phyloP scores from a whole-genome alignment of 2,888 invertebrate genomes.

The Nephrotoma flavescens region DNA sequence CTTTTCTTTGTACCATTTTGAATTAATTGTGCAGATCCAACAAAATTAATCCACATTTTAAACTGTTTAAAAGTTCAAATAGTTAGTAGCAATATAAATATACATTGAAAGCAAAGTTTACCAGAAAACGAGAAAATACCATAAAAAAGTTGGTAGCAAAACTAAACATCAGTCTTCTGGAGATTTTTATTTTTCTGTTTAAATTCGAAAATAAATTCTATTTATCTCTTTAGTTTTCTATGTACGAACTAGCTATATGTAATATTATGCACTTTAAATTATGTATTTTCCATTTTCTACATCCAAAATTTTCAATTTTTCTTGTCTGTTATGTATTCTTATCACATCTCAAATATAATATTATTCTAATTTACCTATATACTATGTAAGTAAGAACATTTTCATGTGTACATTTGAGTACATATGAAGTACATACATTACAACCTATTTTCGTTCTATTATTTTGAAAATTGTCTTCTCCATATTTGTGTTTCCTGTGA shows the following conservation, averaged over 20 bases:
- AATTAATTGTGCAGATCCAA: neutral
- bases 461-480: neutral
- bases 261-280: neutral
- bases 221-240: neutral
- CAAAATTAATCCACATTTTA: neutral
- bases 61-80: neutral
- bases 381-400: neutral
- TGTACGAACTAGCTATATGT: neutral
- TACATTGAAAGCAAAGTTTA: neutral
- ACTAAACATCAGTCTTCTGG: neutral
- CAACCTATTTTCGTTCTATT: neutral
- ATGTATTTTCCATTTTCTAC: neutral
- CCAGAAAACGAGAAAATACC: neutral
- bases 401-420: neutral
- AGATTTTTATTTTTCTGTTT: neutral
- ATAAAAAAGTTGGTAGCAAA: neutral
- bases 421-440: neutral
- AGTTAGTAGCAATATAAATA: neutral
- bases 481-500: neutral
- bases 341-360: neutral
- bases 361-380: neutral
- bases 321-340: neutral
- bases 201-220: neutral
- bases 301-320: neutral
- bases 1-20: neutral